phyloP scores from a whole-genome alignment of 2,888 invertebrate genomes.

The Epicampocera succincta region DNA sequence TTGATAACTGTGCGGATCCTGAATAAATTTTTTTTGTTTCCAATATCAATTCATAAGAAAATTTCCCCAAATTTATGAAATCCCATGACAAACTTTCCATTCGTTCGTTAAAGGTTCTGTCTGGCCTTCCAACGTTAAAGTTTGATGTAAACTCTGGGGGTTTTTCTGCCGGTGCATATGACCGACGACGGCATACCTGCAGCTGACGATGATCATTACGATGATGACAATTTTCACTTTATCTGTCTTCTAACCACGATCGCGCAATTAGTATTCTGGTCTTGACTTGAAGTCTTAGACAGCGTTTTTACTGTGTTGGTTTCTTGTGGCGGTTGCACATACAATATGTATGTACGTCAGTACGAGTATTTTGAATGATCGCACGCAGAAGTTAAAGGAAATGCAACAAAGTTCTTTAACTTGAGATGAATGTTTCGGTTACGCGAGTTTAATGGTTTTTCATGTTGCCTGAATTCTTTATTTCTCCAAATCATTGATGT shows the following conservation, averaged over 20 bases:
- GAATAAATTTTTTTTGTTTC: too few relatives aligned
- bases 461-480: slow-evolving; percentile 47
- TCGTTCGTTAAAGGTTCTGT: too few relatives aligned
- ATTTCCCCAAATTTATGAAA: too few relatives aligned
- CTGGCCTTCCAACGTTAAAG: too few relatives aligned
- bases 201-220: slow-evolving; percentile 31
- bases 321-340: slow-evolving; percentile 27
- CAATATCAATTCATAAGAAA: too few relatives aligned
- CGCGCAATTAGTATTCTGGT: slow-evolving; percentile 71
- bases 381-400: slow-evolving; percentile 66
- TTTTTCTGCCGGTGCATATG: slow-evolving; percentile 19
- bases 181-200: slow-evolving; percentile 11
- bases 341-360: too few relatives aligned
- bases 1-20: too few relatives aligned
- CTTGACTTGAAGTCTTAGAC: slow-evolving; percentile 66
- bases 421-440: slow-evolving; percentile 69
- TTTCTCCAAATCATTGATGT: slow-evolving; percentile 2
- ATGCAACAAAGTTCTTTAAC: slow-evolving; percentile 65
- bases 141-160: too few relatives aligned
- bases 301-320: slow-evolving; percentile 43
- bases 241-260: slow-evolving; percentile 39
- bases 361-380: not conserved
- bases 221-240: slow-evolving; percentile 58
- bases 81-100: too few relatives aligned
- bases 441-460: slow-evolving; percentile 62